These are phyloP conservation scores for Tipula vernalis DNA, from an alignment of 2,888 invertebrate species.

Conservation along the genomic window DNA sequence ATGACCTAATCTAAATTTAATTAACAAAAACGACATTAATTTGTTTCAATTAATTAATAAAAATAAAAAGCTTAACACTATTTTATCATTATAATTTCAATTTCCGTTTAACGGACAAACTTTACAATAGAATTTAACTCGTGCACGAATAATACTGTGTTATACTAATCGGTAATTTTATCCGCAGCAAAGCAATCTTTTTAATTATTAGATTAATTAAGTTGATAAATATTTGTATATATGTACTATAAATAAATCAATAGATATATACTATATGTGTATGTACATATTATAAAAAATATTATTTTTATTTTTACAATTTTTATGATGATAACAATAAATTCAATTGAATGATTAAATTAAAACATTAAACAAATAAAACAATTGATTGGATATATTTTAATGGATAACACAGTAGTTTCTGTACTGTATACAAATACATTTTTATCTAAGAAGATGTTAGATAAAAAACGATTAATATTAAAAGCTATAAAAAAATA, in stretches of 20 bases:
- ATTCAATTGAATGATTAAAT: not conserved
- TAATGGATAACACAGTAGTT: not conserved
- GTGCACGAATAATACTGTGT: not conserved
- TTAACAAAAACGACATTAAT: too few relatives aligned
- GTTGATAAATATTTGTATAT: not conserved
- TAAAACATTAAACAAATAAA: not conserved
- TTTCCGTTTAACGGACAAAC: not conserved
- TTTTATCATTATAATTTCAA: not conserved
- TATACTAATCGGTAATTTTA: not conserved
- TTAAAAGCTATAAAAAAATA: not conserved
- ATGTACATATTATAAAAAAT: not conserved
- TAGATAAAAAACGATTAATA: not conserved
- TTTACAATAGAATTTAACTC: not conserved
- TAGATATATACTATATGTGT: not conserved
- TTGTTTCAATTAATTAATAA: not conserved
- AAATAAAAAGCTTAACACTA: not conserved
- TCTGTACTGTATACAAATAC: not conserved
- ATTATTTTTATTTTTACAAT: not conserved
- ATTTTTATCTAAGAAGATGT: not conserved
- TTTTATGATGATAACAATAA: not conserved
- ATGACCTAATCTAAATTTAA: too few relatives aligned
- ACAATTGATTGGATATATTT: not conserved
- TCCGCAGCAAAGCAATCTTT: not conserved
- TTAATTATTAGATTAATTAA: not conserved
- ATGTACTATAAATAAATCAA: not conserved